Evolutionary conservation across 2,888 invertebrate genomes (phyloP), one percentile per base, ranked within the genome.

Genomic region (Conops quadrifasciatus): DNA sequence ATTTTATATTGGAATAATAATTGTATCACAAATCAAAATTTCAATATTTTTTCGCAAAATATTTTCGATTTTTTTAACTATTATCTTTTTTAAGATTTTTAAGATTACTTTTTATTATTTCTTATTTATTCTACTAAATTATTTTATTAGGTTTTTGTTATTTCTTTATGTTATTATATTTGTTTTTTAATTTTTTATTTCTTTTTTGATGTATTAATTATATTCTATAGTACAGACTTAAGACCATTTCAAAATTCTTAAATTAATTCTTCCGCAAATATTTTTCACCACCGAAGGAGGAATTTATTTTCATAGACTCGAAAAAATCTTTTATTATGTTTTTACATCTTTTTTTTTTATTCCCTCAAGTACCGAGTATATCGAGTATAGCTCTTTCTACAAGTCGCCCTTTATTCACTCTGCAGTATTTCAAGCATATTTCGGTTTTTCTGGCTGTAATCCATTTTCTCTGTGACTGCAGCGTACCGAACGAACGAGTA

Each of bases 381-480:
- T n/a, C n/a, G n/a, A n/a, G n/a, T n/a, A n/a, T n/a, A n/a, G n/a
- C 64, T 58, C 64, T 64, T 63, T 24, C 64, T 30, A 59, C 51
- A 53, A 69, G 71, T 63, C 67, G 62, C 36, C 67, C 62, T 47
- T 43, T 51, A 53, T 71, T 15, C 71, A 36, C 56, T 43, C 16
- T 67, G 67, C 71, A 71, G 67, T 67, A 71, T 67, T 71, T 71
- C 19, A 49, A 68, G 49, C 19, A 13, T 13, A 13, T 67, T 67
- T 59, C n/a, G n/a, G 21, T 63, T 5, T 19, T 47, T 24, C 30
- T 28, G 4, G 30, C 9, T 56, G 45, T 59, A 26, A 28, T 36
- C 43, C 45, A n/a, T 45, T 59, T 49, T 68, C 15, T 43, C 28
- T 59, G 45, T 26, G 59, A 67, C 59, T 45, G 47, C 58, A 26